Conservation (phyloP, 1,140 invertebrate species). For the Orchesella cincta region DNA sequence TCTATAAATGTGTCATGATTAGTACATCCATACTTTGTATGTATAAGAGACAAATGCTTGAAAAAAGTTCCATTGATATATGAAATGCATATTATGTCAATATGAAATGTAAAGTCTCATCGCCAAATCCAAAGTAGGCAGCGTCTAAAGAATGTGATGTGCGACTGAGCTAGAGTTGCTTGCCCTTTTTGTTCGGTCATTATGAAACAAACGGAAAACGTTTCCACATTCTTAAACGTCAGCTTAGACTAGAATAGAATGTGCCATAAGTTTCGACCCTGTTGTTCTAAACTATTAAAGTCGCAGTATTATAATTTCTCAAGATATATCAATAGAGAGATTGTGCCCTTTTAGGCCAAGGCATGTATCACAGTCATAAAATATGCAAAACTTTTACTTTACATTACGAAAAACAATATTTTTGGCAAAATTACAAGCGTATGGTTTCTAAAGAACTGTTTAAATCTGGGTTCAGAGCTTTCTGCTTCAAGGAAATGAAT, state of each 20-base stretch:
- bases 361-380: not conserved
- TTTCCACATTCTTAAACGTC: not conserved
- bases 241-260: too few species aligned
- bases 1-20: too few species aligned
- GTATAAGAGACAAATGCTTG: not conserved
- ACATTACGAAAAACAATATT: not conserved
- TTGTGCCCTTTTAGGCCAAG: too few species aligned
- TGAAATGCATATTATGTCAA: not conserved
- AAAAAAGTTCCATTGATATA: too few species aligned
- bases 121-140: not conserved
- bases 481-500: too few species aligned
- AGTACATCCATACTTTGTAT: not conserved
- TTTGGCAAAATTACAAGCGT: not conserved
- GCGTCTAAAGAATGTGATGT: not conserved
- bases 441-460: not conserved
- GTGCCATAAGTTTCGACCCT: too few species aligned
- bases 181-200: not conserved
- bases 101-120: not conserved
- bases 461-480: not conserved
- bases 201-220: not conserved
- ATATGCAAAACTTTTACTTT: not conserved
- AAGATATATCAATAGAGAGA: too few species aligned
- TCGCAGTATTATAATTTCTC: too few species aligned
- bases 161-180: not conserved
- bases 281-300: too few species aligned